Conservation (phyloP, 2,113 vertebrate species). For the Pelmatolapia mariae region DNA sequence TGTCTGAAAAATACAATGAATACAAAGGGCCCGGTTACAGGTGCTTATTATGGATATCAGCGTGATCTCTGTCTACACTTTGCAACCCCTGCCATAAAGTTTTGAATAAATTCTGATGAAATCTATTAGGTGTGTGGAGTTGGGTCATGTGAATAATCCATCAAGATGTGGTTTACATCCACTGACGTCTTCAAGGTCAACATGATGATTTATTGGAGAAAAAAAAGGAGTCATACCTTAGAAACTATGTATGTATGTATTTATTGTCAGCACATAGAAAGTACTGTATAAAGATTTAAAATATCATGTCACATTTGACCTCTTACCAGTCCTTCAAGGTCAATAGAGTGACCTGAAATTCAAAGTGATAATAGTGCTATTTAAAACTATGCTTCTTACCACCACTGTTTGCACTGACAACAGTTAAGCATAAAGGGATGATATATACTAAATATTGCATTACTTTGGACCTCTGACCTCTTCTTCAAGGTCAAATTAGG, state of each 20-base stretch:
- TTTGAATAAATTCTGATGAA: neutral
- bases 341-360: neutral
- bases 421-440: neutral
- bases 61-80: neutral
- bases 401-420: neutral
- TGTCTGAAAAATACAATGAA: conserved; percentile 40
- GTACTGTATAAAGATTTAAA: neutral
- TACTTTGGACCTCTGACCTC: neutral
- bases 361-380: neutral
- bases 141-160: neutral
- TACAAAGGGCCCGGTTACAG: neutral
- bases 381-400: neutral
- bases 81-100: neutral
- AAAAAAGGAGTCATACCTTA: neutral
- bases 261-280: neutral
- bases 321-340: neutral
- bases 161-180: neutral
- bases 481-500: neutral
- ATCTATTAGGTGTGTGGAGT: neutral
- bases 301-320: neutral
- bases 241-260: neutral
- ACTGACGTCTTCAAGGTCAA: neutral
- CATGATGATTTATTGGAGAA: neutral
- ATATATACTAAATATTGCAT: neutral
- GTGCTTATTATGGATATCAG: neutral